Base-by-base conservation (phyloP, 2,797 vertebrate species). In the Phyllotis vaccarum region DNA sequence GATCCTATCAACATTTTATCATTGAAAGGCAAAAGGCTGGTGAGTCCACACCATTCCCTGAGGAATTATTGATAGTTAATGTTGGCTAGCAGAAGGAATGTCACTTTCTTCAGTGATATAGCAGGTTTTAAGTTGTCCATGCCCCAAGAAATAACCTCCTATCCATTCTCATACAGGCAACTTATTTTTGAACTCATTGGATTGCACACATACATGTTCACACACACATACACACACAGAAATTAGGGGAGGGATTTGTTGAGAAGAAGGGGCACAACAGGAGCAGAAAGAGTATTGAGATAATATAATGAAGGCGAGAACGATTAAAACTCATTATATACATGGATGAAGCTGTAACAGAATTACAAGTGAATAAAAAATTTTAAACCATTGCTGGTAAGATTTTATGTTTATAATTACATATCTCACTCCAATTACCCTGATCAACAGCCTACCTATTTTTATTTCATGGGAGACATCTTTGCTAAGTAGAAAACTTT, bases 401-500 rank as follows among this genome's bases (percentile, higher is more conserved):
- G 14, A 62, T n/a, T 37, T 49, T 7, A 16, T 34, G 43, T 89
- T 91, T 91, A 43, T 93, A 12, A 17, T 93, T 91, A 76, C 40
- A 88, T 79, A 6, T 90, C 7, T 80, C 8, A 6, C 8, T 43
- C 70, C n/a, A 46, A 31, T 34, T 11, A 90, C 0, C 0, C 43
- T 87, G 43, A 66, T 29, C 66, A 86, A 58, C 21, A 64, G 0
- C n/a, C 21, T 12, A 16, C 37, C 21, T 85, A 49, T n/a, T 60
- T 17, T n/a, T 24, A 79, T 60, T 72, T 62, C 21, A 46, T 80
- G 74, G 19, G 68, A 89, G 1, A 68, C 21, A n/a, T 60, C 64
- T 91, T 81, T 80, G 49, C 14, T 89, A 93, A 93, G 62, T 85
- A 81, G 22, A 78, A 94, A 93, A 54, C 1, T 4, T 72, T 46